Evolutionary conservation across 2,797 vertebrate species (phyloP), one percentile per base, ranked within the genome.

Genomic region (Coranthus polyacanthus): DNA sequence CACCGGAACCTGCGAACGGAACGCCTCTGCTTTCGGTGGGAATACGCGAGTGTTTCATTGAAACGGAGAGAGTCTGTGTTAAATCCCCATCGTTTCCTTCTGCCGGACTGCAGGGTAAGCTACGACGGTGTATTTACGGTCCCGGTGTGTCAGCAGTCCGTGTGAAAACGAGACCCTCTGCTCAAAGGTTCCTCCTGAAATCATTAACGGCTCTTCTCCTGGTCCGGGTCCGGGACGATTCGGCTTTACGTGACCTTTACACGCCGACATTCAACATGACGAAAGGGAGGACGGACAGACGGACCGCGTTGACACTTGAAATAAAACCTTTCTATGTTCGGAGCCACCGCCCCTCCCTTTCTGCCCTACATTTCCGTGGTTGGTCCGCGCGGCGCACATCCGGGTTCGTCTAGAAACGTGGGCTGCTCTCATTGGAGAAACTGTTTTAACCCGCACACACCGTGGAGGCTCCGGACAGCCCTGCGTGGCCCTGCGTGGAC

Each of bases 341-440:
- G 21, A 45, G 1, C 50, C 21, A 22, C 15, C 21, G 37, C 45
- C 43, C 66, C 71, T 52, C 64, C 73, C 68, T 63, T 43, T 46
- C 66, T 72, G 62, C 2, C 62, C 75, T 63, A 80, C 77, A 71
- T 83, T 17, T 16, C 49, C 15, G 13, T 75, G 82, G 58, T 88
- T 89, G 88, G 87, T 81, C 82, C 55, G 36, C 37, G 18, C 12
- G 12, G 15, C n/a, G 26, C 52, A 80, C 72, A 63, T 91, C 89
- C 87, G 85, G 4, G 88, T 88, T 85, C 49, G 68, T 58, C 82
- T 24, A 2, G 46, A 55, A 79, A 93, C 94, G 94, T 94, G 90
- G 89, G 82, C 61, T 11, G 63, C 68, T 87, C 74, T 84, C 15
- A 94, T 94, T 95, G 94, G 93, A 68, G 18, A 36, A 41, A 69